phyloP scores from a whole-genome alignment of 1,140 invertebrate genomes.

The Branchinecta lynchi region DNA sequence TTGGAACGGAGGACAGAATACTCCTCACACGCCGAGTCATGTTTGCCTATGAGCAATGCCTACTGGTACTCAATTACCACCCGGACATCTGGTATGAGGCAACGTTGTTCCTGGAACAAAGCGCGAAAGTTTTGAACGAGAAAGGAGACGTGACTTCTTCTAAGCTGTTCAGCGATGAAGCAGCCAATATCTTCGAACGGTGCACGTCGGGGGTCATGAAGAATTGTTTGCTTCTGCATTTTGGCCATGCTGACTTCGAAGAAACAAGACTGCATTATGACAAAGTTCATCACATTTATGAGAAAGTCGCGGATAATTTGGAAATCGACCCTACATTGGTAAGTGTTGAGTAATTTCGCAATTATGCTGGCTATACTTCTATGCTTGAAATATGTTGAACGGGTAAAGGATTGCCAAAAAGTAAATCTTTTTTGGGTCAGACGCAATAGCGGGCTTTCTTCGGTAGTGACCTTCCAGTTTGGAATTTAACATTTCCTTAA shows the following conservation, averaged over 20 bases:
- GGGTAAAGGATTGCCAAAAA: too few relatives aligned
- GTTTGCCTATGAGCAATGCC: slow-evolving; percentile 96
- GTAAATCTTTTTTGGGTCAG: too few relatives aligned
- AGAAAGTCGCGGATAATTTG: slow-evolving; percentile 67
- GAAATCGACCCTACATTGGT: slow-evolving; percentile 90
- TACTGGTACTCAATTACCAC: slow-evolving; percentile 90
- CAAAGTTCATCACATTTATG: slow-evolving; percentile 93
- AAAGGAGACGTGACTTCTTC: slow-evolving; percentile 88
- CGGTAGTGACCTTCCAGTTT: too few relatives aligned
- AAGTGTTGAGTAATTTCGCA: slow-evolving; percentile 23
- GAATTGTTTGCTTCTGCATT: slow-evolving; percentile 84
- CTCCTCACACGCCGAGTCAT: slow-evolving; percentile 84
- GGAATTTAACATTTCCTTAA: too few relatives aligned
- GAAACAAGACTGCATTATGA: slow-evolving; percentile 91
- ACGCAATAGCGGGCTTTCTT: too few relatives aligned
- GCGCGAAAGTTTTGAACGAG: slow-evolving; percentile 75
- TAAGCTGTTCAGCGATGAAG: slow-evolving; percentile 83
- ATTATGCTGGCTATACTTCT: too few relatives aligned
- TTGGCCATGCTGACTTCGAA: slow-evolving; percentile 97
- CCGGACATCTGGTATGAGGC: slow-evolving; percentile 98
- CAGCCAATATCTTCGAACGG: slow-evolving; percentile 80
- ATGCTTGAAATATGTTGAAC: too few relatives aligned
- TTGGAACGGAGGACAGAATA: slow-evolving; percentile 86
- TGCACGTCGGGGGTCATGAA: slow-evolving; percentile 67
- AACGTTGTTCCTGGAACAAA: slow-evolving; percentile 85